Percentiles rank a stretch among this genome's conserved stretches.
Conservation (phyloP, 2,113 vertebrate species). For the Phalacrocorax pelagicus region DNA sequence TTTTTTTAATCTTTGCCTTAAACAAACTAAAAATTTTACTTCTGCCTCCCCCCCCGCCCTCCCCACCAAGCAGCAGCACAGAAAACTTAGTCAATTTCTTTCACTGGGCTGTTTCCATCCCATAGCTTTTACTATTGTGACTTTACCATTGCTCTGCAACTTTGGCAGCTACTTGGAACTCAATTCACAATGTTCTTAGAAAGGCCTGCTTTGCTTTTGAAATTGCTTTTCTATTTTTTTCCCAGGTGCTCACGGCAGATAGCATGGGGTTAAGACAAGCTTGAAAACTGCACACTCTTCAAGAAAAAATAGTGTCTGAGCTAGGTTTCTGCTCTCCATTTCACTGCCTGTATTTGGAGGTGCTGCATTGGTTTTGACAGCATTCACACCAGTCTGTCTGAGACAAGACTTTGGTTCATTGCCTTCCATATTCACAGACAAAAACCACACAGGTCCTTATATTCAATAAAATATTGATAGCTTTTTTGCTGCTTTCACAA, state of each 20-base stretch:
- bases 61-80: neutral
- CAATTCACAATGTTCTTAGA: neutral
- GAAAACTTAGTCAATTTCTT: neutral
- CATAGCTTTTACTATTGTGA: neutral
- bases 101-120: neutral
- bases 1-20: neutral
- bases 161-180: neutral
- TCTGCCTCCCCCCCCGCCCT: too few species aligned
- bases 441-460: neutral
- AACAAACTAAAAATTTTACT: neutral
- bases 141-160: neutral
- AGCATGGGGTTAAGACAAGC: neutral
- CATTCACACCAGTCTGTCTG: neutral
- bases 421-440: neutral
- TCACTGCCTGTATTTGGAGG: neutral
- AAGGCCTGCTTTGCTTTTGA: neutral
- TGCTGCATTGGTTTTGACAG: slow-evolving; percentile 27
- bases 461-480: slow-evolving; percentile 50
- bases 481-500: neutral
- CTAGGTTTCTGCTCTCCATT: neutral
- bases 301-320: neutral
- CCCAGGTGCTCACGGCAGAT: neutral
- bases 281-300: neutral
- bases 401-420: neutral
- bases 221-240: neutral